Base-by-base conservation (phyloP, 2,888 invertebrate genomes). In the Morpho achilles region DNA sequence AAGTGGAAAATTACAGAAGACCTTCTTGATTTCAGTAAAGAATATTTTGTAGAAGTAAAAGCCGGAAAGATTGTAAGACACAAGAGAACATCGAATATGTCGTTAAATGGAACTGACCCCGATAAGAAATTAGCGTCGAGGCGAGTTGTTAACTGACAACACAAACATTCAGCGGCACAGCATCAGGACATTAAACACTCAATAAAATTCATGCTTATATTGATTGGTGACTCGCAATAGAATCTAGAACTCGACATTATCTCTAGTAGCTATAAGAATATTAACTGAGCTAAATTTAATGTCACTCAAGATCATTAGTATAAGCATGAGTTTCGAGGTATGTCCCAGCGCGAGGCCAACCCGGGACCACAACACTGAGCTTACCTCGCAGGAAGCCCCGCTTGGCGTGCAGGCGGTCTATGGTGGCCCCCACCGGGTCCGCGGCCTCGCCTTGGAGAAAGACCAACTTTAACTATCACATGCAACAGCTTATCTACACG, bases 371-470 rank as follows among this genome's bases (percentile, higher is more conserved):
- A 40, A 60, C 64, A 60, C 55, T 52, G 53, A 55, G 62, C 70
- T 67, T 68, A 70, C 69, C 70, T 67, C 55, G 10, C 60, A 70
- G 54, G 67, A 66, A 69, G 62, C 69, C 70, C 53, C 67, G 69
- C 52, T 62, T 65, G 65, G 60, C 65, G 54, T 68, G 69, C 66
- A 69, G 64, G 44, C 68, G 67, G 58, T 61, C 60, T 54, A 67
- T 59, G 54, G 62, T 56, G 59, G 61, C 62, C 47, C 59, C 60
- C 64, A 66, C 65, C 58, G 62, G 58, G 62, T 58, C 65, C 57
- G 49, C 63, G 63, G 56, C 65, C 55, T 51, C 63, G 60, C 69
- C 69, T 70, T 70, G 52, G 61, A 63, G 63, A 68, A 68, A 69
- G 52, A 59, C 55, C 59, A 56, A 56, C 53, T 63, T 64, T 65